These are phyloP conservation scores for Brachypodius melanocephalos DNA, from an alignment of 2,113 vertebrate species.

Conservation along the genomic window DNA sequence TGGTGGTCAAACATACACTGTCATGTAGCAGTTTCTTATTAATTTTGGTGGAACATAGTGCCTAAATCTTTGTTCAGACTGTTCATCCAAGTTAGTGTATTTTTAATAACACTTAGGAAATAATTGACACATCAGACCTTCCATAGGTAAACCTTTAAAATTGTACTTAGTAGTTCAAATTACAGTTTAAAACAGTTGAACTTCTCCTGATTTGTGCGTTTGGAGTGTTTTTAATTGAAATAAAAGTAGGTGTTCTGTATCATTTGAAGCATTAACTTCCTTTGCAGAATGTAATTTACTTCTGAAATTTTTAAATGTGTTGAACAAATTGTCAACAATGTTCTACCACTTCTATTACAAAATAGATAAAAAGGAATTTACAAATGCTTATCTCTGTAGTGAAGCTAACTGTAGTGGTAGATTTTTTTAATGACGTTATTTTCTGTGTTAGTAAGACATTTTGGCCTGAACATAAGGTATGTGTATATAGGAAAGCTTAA, in stretches of 20 bases:
- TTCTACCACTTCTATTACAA: background rate
- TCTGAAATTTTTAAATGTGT: background rate
- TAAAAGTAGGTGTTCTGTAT: background rate
- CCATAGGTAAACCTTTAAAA: background rate
- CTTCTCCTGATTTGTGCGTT: background rate
- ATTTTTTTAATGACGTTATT: background rate
- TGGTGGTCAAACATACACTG: background rate
- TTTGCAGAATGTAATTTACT: background rate
- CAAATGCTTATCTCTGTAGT: rapidly evolving
- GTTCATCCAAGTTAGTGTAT: background rate
- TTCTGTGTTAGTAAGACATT: background rate
- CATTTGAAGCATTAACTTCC: background rate
- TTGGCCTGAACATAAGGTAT: background rate
- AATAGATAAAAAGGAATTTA: background rate
- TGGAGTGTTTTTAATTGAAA: background rate
- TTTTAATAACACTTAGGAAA: background rate
- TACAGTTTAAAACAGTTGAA: background rate
- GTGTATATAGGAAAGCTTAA: background rate
- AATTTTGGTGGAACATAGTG: background rate
- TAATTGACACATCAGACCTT: background rate
- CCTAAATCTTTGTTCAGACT: background rate
- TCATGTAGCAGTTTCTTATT: background rate
- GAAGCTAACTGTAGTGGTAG: background rate
- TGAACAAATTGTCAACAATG: background rate
- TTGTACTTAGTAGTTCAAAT: background rate